Evolutionary conservation across 2,888 invertebrate genomes (phyloP), one percentile per base, ranked within the genome.

Genomic region (Acronicta leporina): DNA sequence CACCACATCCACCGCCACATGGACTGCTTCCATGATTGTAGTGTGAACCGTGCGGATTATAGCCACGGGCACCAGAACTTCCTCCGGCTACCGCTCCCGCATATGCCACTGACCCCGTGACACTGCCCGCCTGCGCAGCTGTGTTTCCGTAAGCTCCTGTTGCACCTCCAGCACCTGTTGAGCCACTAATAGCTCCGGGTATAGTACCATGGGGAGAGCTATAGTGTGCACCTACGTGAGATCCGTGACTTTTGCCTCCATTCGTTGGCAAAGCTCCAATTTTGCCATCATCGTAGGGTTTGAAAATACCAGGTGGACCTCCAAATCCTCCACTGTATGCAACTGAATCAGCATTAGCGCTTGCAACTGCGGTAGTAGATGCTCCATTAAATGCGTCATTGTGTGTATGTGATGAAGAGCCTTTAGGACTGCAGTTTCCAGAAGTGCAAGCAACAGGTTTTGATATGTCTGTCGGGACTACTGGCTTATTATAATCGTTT

Each of bases 241-340:
- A 30, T 27, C 70, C 75, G 52, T 68, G 55, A 27, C 30, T 16
- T 15, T 55, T 35, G 50, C 56, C 73, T 47, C 59, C 68, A 48
- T 41, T 16, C 2, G 49, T n/a, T 49, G 66, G 57, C 47, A 56
- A 35, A 47, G 56, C 49, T 46, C 61, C 70, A 13, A 71, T 40
- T 82, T 88, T 91, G 30, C 87, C 88, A 58, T 80, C 78, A 53
- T 93, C 91, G 63, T 83, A 87, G 1, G 94, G 92, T 75, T 86
- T 86, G 7, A 92, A 73, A 13, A 92, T 59, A n/a, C 94, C 94
- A 27, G 92, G 89, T 46, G 94, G 92, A 30, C 92, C 94, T 40
- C 93, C 92, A 71, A 94, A 94, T 14, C 94, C 91, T 53, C 92
- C 93, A 14, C 87, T 82, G 65, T 94, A 94, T 40, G 81, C 84